Percentiles rank a stretch among this genome's conserved stretches.
These are phyloP conservation scores for Stomorhina lunata DNA, from an alignment of 2,888 invertebrate genomes.

Conservation along the genomic window DNA sequence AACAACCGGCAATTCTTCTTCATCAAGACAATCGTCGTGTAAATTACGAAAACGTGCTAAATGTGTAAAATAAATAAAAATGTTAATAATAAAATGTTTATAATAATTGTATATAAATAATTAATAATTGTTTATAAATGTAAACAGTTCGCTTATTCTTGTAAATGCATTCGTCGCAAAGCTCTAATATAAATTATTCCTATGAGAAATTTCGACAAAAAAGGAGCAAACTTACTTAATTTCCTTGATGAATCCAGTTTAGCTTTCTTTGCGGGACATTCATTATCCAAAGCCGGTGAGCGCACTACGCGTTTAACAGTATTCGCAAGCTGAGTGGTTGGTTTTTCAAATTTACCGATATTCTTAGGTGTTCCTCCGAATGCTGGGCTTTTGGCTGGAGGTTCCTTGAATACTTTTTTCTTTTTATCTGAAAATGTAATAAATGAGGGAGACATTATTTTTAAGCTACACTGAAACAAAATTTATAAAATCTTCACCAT, in stretches of 20 bases:
- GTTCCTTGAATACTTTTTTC: constrained; percentile 38
- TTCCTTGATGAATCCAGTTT: constrained; percentile 48
- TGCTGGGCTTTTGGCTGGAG: not conserved
- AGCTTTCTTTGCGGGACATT: constrained; percentile 27
- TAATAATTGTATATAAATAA: not conserved
- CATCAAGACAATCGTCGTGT: constrained; percentile 5
- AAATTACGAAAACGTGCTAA: constrained; percentile 21
- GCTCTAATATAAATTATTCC: too few relatives aligned
- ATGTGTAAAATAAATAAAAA: constrained; percentile 13
- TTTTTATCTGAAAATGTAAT: constrained; percentile 31
- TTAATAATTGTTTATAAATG: too few relatives aligned
- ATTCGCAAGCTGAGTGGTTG: not conserved
- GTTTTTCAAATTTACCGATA: constrained; percentile 14
- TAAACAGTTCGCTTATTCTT: too few relatives aligned
- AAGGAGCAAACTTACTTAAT: constrained; percentile 21
- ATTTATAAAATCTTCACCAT: constrained; percentile 62
- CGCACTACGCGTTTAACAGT: constrained; percentile 43
- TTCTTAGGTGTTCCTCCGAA: constrained; percentile 2
- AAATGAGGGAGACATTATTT: not conserved
- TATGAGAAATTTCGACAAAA: too few relatives aligned
- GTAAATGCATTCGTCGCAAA: too few relatives aligned
- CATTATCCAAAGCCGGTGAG: constrained; percentile 5
- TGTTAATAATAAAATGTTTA: not conserved
- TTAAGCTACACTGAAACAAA: not conserved
- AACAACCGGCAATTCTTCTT: constrained; percentile 5